phyloP scores from a whole-genome alignment of 2,797 vertebrate species.

The Cyclopterus lumpus region DNA sequence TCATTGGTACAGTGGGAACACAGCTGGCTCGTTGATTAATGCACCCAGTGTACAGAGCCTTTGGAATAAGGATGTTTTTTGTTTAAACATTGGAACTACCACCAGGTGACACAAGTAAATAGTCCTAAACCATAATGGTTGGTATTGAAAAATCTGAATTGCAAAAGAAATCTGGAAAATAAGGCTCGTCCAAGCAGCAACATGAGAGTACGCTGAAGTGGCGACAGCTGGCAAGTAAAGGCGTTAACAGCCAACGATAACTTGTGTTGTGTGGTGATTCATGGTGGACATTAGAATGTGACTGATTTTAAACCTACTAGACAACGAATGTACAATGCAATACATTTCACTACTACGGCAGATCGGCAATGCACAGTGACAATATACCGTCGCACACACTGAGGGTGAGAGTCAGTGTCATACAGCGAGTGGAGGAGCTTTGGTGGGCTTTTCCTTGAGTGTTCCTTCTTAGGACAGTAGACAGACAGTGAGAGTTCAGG shows the following conservation, averaged over 20 bases:
- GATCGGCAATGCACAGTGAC: background rate
- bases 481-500: background rate
- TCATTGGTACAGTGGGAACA: background rate
- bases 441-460: slow-evolving; percentile 66
- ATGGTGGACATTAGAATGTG: background rate
- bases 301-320: background rate
- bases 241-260: background rate
- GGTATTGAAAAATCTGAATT: slow-evolving; percentile 7
- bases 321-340: background rate
- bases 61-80: background rate
- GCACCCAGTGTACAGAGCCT: background rate
- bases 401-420: background rate
- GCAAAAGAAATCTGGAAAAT: background rate
- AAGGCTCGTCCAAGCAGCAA: slow-evolving; percentile 30
- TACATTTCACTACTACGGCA: background rate
- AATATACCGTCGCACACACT: background rate
- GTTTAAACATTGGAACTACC: background rate
- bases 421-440: slow-evolving; percentile 50
- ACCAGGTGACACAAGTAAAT: background rate
- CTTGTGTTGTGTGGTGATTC: background rate
- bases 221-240: background rate
- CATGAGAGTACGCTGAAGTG: slow-evolving; percentile 1
- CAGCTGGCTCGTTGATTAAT: background rate
- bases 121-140: background rate
- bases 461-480: slow-evolving; percentile 10